These are phyloP conservation scores for Myotis daubentonii DNA, from an alignment of 2,797 vertebrate species.

Conservation along the genomic window DNA sequence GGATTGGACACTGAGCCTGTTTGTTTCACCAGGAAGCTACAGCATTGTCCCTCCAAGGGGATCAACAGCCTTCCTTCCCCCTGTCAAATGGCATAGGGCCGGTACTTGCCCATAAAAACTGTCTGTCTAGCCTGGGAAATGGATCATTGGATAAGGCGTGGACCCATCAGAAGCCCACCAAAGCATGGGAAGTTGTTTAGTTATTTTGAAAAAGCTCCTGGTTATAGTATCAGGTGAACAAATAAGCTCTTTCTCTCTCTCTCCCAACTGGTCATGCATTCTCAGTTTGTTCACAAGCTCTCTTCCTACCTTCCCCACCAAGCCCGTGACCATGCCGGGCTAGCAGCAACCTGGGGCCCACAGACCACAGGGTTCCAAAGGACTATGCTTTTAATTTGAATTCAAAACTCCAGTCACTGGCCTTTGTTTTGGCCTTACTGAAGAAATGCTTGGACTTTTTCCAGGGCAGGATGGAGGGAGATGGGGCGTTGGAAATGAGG, in stretches of 20 bases:
- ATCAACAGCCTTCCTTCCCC: not conserved
- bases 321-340: rapidly evolving
- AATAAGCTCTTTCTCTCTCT: not conserved
- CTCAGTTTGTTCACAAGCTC: not conserved
- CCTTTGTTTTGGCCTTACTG: not conserved
- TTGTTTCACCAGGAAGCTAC: not conserved
- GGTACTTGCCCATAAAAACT: not conserved
- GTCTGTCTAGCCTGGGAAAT: not conserved
- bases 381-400: not conserved
- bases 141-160: not conserved
- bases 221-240: not conserved
- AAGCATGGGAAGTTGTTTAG: not conserved
- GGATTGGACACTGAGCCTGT: not conserved
- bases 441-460: not conserved
- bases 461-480: not conserved
- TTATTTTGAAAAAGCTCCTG: not conserved
- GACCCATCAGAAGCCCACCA: not conserved
- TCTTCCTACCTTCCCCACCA: not conserved
- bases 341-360: not conserved
- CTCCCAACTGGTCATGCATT: not conserved
- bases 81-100: not conserved
- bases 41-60: not conserved
- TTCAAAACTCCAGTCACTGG: not conserved
- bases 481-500: not conserved
- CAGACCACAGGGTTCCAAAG: not conserved